A percentile compares a stretch with the other conserved stretches of the same genome.
Evolutionary conservation across 2,888 invertebrate genomes (phyloP).

Genomic region (Xylota segnis): DNA sequence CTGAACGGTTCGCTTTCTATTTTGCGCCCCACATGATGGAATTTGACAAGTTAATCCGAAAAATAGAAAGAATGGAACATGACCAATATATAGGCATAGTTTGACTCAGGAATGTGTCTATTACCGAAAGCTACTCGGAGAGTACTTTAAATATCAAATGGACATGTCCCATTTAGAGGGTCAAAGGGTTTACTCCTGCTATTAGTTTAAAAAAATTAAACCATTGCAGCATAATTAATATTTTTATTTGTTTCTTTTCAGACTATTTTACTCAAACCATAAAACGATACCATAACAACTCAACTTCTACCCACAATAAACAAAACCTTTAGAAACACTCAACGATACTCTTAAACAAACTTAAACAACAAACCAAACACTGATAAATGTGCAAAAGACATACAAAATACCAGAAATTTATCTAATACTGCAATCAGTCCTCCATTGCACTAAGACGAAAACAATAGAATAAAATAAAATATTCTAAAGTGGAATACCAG

Average conservation of each 20-base stretch:
- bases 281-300: constrained; percentile 39
- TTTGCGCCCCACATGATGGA: too few relatives aligned
- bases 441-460: constrained; percentile 15
- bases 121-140: too few relatives aligned
- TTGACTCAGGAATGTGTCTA: too few relatives aligned
- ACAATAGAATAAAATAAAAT: constrained; percentile 3
- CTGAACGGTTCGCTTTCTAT: too few relatives aligned
- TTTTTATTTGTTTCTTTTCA: constrained; percentile 41
- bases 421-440: constrained; percentile 16
- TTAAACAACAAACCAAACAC: constrained; percentile 26
- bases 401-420: constrained; percentile 25
- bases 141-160: too few relatives aligned
- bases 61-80: too few relatives aligned
- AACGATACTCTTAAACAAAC: constrained; percentile 52
- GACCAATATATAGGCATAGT: too few relatives aligned
- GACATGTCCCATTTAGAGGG: too few relatives aligned
- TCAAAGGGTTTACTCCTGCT: too few relatives aligned
- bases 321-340: constrained; percentile 51
- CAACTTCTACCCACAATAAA: constrained; percentile 49
- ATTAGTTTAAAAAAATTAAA: too few relatives aligned
- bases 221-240: too few relatives aligned
- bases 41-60: too few relatives aligned
- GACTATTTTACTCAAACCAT: constrained; percentile 27
- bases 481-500: constrained; percentile 24
- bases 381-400: constrained; percentile 60